Base-by-base conservation (phyloP, 1,140 invertebrate species). In the Drosophila persimilis region DNA sequence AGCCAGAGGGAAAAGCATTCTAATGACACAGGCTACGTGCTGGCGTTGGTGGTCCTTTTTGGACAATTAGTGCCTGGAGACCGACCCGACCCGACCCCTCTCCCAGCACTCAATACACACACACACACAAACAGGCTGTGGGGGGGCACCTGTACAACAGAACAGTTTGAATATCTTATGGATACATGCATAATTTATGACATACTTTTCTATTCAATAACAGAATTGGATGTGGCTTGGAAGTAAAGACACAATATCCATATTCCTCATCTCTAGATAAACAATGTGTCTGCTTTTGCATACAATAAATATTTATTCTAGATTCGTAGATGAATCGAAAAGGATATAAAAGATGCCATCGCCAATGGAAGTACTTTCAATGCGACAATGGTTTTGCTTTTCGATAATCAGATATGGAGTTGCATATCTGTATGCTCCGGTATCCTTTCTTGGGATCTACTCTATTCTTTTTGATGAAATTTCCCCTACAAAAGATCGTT, bases 51-150 rank as follows among this genome's bases (percentile, higher is more conserved):
- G 81, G 81, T 85, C 81, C 81, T 80, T 85, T 85, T 81, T 77
- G 70, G 73, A 81, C 81, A 85, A 85, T 85, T 85, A 85, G 81
- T 85, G 83, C 69, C 67, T 41, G 26, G 69, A 57, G 77, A 80
- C 41, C 44, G 47, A 41, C 13, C 31, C 59, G 24, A 52, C 24
- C 24, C 24, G 4, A 57, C 24, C 9, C 65, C 20, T 29, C 20
- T 8, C 43, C 58, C 62, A 41, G 55, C 31, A 35, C 35, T n/a
- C 15, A 35, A 22, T 29, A 39, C 39, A 47, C n/a, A 57, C 24
- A 13, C 65, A 24, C 29, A 24, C n/a, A 46, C 58, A 65, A 47
- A 61, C 35, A 39, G 5, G 11, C 3, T 39, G 35, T 35, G 11
- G 35, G 11, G 80, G 48, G 51, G 67, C 77, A 80, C 80, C 77